A percentile compares a stretch with the other conserved stretches of the same genome.
phyloP scores from a whole-genome alignment of 2,113 vertebrate genomes.

The Saimiri boliviensis region DNA sequence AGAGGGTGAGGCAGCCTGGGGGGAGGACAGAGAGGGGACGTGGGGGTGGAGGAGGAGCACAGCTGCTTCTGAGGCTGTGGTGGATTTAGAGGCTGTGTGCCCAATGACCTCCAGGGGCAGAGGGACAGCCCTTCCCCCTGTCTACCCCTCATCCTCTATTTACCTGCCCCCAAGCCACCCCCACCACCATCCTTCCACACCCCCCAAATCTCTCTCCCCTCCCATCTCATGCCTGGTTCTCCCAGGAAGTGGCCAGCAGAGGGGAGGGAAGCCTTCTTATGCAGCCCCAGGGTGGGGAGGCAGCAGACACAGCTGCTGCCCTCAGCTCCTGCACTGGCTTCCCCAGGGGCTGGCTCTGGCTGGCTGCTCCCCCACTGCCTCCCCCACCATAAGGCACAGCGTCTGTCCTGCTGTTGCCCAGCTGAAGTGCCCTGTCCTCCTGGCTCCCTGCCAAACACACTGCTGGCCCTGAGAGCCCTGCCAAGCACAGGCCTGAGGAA shows the following conservation, averaged over 20 bases:
- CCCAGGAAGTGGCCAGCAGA: not conserved
- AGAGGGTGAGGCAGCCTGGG: not conserved
- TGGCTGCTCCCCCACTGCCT: not conserved
- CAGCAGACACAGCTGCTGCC: not conserved
- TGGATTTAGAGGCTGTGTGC: not conserved
- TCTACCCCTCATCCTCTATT: not conserved
- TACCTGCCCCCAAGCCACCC: not conserved
- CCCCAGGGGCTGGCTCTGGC: conserved; percentile 11
- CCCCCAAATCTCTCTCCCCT: not conserved
- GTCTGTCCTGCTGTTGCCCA: not conserved
- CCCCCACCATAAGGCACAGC: not conserved
- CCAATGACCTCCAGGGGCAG: not conserved
- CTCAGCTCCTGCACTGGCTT: not conserved
- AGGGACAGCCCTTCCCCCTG: not conserved
- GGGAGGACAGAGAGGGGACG: no score
- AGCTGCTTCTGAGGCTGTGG: not conserved
- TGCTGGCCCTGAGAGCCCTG: not conserved
- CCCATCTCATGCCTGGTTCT: not conserved
- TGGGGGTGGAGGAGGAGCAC: not conserved
- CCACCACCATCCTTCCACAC: not conserved
- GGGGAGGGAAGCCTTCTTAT: not conserved
- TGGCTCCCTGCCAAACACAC: not conserved
- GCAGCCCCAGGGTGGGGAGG: not conserved
- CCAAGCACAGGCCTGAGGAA: not conserved
- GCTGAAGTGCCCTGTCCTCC: not conserved